Evolutionary conservation across 1,140 invertebrate species (phyloP), one percentile per base, ranked within the genome.

Genomic region (Drosophila seguyi): DNA sequence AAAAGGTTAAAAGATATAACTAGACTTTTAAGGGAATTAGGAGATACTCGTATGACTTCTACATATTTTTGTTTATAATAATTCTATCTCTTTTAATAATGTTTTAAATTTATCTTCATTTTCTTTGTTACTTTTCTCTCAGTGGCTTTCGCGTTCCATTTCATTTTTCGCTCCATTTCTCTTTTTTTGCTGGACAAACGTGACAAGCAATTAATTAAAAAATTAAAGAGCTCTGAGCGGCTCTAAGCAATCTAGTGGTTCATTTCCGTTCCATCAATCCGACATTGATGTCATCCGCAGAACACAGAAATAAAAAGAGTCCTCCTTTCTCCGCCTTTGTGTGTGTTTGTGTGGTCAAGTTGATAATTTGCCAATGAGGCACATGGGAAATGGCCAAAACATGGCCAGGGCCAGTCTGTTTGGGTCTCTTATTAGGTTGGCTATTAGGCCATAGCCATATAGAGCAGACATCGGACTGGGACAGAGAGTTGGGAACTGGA

Each of bases 141-240:
- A 57, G 53, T 72, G 42, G 25, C 2, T 7, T 31, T 36, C 36
- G 50, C 68, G 59, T 81, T 83, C 73, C 77, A 90, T 84, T 87
- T 87, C 80, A 76, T 80, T 87, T 72, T 25, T 45, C 36, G 52
- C 20, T 48, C 36, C 25, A 41, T 58, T 71, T 71, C 52, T 58
- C 34, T 57, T 45, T 57, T 45, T 48, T 48, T 14, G 79, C 68
- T 48, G 38, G 48, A 50, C 53, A 53, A 75, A 81, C 84, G 84
- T 88, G 84, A 90, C 84, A 74, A 84, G 85, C 84, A 88, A 88
- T 88, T 88, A 90, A 88, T 88, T 88, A 88, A 88, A 88, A 88
- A 88, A 88, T 88, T 88, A 88, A 87, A 84, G 68, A 75, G 48
- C 50, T 56, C 50, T 25, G 27, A 38, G 18, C n/a, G 25, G 14